These are phyloP conservation scores for Anastatus disparis DNA, from an alignment of 1,140 invertebrate genomes.

Conservation along the genomic window DNA sequence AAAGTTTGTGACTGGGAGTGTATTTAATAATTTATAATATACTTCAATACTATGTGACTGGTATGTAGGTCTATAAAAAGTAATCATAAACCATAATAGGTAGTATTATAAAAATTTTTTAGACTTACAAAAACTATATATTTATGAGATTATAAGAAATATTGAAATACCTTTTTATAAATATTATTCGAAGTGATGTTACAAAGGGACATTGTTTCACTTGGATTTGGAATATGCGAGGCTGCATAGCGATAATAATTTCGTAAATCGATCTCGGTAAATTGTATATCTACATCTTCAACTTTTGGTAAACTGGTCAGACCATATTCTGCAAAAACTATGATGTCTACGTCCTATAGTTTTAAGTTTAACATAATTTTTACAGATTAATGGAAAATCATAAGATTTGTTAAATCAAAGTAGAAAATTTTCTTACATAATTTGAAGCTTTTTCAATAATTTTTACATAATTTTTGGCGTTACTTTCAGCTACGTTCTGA, in stretches of 20 bases:
- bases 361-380: background rate
- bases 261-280: slow-evolving; percentile 57
- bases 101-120: background rate
- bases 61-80: too few species aligned
- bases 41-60: too few species aligned
- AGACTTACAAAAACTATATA: background rate
- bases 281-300: slow-evolving; percentile 53
- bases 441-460: slow-evolving; percentile 43
- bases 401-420: background rate
- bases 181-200: slow-evolving; percentile 16
- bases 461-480: slow-evolving; percentile 40
- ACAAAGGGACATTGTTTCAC: slow-evolving; percentile 42
- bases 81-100: too few species aligned
- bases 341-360: slow-evolving; percentile 76
- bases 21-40: too few species aligned
- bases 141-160: background rate
- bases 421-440: slow-evolving; percentile 32
- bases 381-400: too few species aligned
- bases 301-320: slow-evolving; percentile 56
- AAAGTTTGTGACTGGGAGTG: too few species aligned
- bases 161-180: background rate
- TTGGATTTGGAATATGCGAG: slow-evolving; percentile 46
- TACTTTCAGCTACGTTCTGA: slow-evolving; percentile 36
- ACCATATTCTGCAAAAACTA: slow-evolving; percentile 85
- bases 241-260: slow-evolving; percentile 59